phyloP scores from a whole-genome alignment of 2,888 invertebrate genomes.

The Drosophila pegasa region DNA sequence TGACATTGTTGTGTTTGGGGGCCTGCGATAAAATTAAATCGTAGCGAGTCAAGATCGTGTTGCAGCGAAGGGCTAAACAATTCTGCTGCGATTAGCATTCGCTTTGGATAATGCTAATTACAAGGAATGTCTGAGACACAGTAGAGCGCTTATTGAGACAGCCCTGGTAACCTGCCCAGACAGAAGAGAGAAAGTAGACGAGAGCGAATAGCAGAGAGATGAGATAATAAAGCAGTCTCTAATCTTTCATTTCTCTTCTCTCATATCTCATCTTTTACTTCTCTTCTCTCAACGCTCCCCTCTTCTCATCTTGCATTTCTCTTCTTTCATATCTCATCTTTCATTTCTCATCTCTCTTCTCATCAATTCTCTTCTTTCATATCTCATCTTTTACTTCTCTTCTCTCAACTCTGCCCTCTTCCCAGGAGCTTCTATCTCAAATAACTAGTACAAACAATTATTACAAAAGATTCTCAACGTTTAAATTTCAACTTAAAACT shows the following conservation, averaged over 20 bases:
- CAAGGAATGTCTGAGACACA: neutral
- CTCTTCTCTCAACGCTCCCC: no score
- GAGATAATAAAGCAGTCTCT: neutral
- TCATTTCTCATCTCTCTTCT: neutral
- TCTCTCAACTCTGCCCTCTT: no score
- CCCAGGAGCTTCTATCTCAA: neutral
- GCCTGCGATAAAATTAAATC: conserved; percentile 74
- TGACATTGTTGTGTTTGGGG: conserved; percentile 57
- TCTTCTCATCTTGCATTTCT: neutral
- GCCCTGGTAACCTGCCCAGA: no score
- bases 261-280: no score
- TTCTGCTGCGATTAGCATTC: neutral
- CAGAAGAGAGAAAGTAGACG: no score
- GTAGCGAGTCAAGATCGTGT: conserved; percentile 63
- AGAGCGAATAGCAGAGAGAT: neutral
- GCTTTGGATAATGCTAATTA: neutral
- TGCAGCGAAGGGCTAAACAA: conserved; percentile 18
- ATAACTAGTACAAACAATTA: neutral
- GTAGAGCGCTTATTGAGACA: neutral
- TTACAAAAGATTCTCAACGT: neutral
- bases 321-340: no score
- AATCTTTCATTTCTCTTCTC: no score
- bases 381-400: no score
- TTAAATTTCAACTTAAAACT: conserved; percentile 5
- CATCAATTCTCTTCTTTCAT: no score